A percentile compares a stretch with the other conserved stretches of the same genome.
Evolutionary conservation across 2,113 vertebrate species (phyloP).

Genomic region (Microtus montanus): DNA sequence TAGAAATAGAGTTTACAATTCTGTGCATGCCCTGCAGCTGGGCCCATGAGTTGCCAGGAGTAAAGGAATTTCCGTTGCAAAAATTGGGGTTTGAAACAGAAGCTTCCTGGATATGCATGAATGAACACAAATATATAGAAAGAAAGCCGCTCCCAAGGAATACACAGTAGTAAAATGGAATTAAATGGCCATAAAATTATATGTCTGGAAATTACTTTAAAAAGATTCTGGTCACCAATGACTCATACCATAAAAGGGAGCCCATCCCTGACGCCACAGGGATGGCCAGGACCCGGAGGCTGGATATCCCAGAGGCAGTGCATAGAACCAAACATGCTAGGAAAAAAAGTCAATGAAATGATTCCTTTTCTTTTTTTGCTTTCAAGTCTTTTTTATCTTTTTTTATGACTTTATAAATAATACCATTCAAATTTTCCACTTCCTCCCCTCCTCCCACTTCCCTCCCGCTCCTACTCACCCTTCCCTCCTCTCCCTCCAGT

Average conservation of each 20-base stretch:
- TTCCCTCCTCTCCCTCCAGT: too few species aligned
- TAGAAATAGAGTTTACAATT: neutral
- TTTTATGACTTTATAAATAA: too few species aligned
- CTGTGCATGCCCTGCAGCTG: neutral
- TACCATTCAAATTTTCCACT: too few species aligned
- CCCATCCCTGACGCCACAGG: neutral
- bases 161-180: neutral
- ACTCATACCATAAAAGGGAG: neutral
- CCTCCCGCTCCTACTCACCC: too few species aligned
- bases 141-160: neutral
- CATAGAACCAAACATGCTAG: neutral
- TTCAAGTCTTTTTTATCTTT: too few species aligned
- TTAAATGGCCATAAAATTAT: neutral
- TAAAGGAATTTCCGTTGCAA: neutral
- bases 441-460: too few species aligned
- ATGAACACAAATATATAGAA: neutral
- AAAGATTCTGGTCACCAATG: neutral
- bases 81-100: neutral
- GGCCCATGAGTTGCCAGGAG: neutral
- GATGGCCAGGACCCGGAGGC: neutral
- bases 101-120: neutral
- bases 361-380: neutral
- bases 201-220: neutral
- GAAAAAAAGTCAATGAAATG: neutral
- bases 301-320: neutral